phyloP scores from a whole-genome alignment of 2,888 invertebrate species.

The Lasioglossum morio region DNA sequence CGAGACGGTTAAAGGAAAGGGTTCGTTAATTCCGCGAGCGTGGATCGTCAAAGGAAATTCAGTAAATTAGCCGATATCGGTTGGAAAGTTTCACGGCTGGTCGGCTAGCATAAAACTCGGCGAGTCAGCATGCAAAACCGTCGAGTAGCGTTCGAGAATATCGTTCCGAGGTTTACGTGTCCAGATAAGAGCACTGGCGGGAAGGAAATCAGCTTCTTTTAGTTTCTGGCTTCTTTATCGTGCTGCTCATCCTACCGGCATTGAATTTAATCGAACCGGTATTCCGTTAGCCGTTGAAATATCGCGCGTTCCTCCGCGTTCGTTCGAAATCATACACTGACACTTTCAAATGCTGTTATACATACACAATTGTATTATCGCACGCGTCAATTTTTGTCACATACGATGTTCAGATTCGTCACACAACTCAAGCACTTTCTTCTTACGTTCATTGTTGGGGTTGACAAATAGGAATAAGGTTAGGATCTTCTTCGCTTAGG shows the following conservation, averaged over 20 bases:
- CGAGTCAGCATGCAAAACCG: neutral
- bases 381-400: no score
- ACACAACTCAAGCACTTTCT: no score
- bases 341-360: neutral
- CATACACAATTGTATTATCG: no score
- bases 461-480: no score
- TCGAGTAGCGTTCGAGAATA: constrained; percentile 12
- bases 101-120: neutral
- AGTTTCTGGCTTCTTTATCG: constrained; percentile 34
- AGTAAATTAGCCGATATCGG: constrained; percentile 60
- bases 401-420: no score
- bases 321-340: constrained; percentile 20
- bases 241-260: constrained; percentile 23
- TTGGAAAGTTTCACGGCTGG: constrained; percentile 52
- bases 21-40: constrained; percentile 60
- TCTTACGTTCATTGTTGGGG: no score
- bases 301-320: constrained; percentile 50
- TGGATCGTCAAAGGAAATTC: constrained; percentile 60
- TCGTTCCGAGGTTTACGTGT: constrained; percentile 43
- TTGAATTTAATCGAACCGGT: constrained; percentile 64
- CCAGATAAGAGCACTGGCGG: constrained; percentile 36
- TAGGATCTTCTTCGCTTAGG: no score
- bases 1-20: constrained; percentile 16
- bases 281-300: constrained; percentile 63
- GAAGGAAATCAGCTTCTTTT: neutral